Evolutionary conservation across 1,140 invertebrate species (phyloP), one percentile per base, ranked within the genome.

Genomic region (Battus philenor): DNA sequence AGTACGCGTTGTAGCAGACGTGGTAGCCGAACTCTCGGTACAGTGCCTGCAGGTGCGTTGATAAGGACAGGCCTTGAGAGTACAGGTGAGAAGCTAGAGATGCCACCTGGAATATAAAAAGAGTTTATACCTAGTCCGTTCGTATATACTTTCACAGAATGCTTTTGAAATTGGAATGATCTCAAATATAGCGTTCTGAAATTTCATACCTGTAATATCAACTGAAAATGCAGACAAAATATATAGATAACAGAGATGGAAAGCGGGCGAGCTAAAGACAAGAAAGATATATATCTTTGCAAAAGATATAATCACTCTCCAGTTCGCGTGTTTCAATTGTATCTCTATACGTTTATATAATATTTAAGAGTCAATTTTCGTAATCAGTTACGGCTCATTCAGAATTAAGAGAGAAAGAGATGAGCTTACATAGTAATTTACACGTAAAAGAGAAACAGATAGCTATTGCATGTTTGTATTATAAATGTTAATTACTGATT

Each of bases 1-100:
- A 97, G 78, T 99, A 99, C 0, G 95, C 96, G 83, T 97, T 96
- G 17, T 91, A 87, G 29, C 90, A 92, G 3, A 95, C 86, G 81
- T 98, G 97, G 71, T 92, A 92, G 0, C 97, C 97, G 87, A 97
- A 97, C 87, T 88, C 89, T 30, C 87, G 67, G 79, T 97, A 99
- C 41, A 99, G 91, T 26, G 91, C 89, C 1, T 92, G 84, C 12
- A 99, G 81, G 75, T 98, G 92, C n/a, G 93, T 84, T 5, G 74
- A 58, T 5, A 99, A 81, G 0, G 91, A 93, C 8, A 90, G 79
- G 1, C 89, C 88, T 32, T 92, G 72, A n/a, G 75, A 81, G 52
- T 91, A 85, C 4, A 99, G 84, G 70, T 93, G 93, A 3, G 91
- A 90, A 3, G 92, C 91, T 80, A 98, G 86, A 60, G 97, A 94